Evolutionary conservation across 2,113 vertebrate genomes (phyloP), one percentile per base, ranked within the genome.

Genomic region (Macaca mulatta): DNA sequence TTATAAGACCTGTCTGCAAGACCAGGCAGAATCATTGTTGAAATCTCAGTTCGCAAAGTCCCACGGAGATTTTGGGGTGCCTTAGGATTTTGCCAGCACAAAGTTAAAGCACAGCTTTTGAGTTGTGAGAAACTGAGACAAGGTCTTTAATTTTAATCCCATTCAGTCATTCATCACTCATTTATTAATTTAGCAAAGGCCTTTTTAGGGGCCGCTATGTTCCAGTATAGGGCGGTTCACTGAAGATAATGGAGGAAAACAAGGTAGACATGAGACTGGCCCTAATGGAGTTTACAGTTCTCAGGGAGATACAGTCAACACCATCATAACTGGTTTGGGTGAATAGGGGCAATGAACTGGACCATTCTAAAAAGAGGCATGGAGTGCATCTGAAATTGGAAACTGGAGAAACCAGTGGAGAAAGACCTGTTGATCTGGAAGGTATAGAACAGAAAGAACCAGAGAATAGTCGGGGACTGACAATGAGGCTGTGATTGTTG

Each of bases 221-320:
- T 13, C n/a, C 32, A 11, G 22, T 22, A 38, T 0, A 64, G 35
- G 64, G 20, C 43, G 74, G 6, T 27, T 30, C 32, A 22, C 22
- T 43, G 18, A 35, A 61, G 48, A 48, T 6, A 0, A 0, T 5
- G 0, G 32, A 50, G 43, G 18, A 27, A 43, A 45, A 3, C 43
- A 55, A 59, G 67, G 22, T 0, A 23, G 52, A 43, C 7, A 2
- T 0, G 25, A n/a, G 23, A 0, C 72, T n/a, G 32, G 4, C 22
- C 38, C 45, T 27, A 3, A 38, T 17, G 59, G 57, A 77, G 43
- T n/a, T 57, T 27, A 6, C 45, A 6, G 32, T 67, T 14, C 45
- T 18, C 57, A 67, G 67, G 40, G n/a, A 69, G 72, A 6, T 38
- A 18, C 1, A 18, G 3, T n/a, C 16, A 5, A 20, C 11, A 16